phyloP scores from a whole-genome alignment of 1,140 invertebrate genomes.

The Solenopsis invicta region DNA sequence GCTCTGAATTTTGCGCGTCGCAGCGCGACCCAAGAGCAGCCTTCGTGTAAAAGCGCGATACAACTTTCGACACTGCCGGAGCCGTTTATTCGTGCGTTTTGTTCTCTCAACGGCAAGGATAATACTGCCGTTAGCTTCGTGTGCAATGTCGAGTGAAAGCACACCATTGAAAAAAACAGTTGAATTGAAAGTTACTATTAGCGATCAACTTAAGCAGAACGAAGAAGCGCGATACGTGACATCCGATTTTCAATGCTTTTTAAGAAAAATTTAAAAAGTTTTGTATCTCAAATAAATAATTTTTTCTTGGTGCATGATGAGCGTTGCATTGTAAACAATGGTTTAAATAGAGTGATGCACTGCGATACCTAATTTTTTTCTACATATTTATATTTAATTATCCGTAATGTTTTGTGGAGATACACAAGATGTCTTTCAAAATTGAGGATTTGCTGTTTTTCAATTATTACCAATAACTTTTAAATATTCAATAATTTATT shows the following conservation, averaged over 20 bases:
- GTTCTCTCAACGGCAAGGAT: conserved; percentile 16
- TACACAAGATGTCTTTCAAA: background rate
- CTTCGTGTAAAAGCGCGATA: conserved; percentile 55
- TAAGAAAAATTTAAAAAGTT: background rate
- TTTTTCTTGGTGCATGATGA: background rate
- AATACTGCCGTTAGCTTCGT: conserved; percentile 2
- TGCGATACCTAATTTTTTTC: background rate
- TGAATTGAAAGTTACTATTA: conserved; percentile 10
- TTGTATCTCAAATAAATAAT: background rate
- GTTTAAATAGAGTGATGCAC: background rate
- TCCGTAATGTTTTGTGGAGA: background rate
- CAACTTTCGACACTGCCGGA: conserved; percentile 32
- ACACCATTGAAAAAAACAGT: background rate
- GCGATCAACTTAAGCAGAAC: background rate
- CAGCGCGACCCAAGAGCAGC: conserved; percentile 15
- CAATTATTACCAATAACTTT: background rate
- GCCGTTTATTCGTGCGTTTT: conserved; percentile 30
- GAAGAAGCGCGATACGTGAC: too few species aligned
- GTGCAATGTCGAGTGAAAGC: conserved; percentile 22
- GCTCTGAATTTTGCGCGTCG: conserved; percentile 67
- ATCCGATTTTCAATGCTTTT: background rate
- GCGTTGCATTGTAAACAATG: background rate
- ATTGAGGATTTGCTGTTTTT: background rate
- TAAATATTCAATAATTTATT: background rate
- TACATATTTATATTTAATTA: background rate